phyloP scores from a whole-genome alignment of 2,888 invertebrate species.

The Biston betularia region DNA sequence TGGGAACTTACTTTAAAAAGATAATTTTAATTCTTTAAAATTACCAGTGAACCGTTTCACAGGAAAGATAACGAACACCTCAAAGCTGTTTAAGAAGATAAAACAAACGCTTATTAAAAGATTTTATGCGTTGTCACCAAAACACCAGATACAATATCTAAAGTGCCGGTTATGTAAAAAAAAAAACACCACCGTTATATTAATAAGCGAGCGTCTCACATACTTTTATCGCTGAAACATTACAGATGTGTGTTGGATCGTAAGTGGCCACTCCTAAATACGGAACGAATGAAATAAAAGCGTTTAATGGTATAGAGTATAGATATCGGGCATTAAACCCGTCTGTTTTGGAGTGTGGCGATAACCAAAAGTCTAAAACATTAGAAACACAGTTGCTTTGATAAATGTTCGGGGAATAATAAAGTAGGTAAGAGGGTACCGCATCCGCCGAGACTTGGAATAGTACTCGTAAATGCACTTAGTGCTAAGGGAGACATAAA shows the following conservation, averaged over 20 bases:
- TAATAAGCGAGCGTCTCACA: constrained; percentile 63
- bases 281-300: constrained; percentile 59
- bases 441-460: constrained; percentile 65
- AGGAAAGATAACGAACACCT: constrained; percentile 28
- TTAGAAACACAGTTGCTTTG: constrained; percentile 52
- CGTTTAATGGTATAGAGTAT: constrained; percentile 60
- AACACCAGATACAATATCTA: constrained; percentile 40
- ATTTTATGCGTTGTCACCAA: constrained; percentile 29
- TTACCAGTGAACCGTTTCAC: constrained; percentile 14
- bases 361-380: constrained; percentile 62
- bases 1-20: constrained; percentile 6
- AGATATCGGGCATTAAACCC: constrained; percentile 69
- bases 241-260: constrained; percentile 66
- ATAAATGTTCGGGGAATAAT: constrained; percentile 50
- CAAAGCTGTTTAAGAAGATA: constrained; percentile 29
- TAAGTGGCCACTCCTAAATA: constrained; percentile 63
- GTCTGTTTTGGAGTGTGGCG: constrained; percentile 71
- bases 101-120: constrained; percentile 38
- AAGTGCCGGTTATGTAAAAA: constrained; percentile 42
- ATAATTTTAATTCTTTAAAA: constrained; percentile 19
- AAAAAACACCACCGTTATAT: constrained; percentile 50
- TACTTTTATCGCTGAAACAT: constrained; percentile 67
- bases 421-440: constrained; percentile 26
- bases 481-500: constrained; percentile 76
- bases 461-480: constrained; percentile 82